Evolutionary conservation across 2,888 invertebrate genomes (phyloP), one percentile per base, ranked within the genome.

Genomic region (Hydrotaea diabolus): DNA sequence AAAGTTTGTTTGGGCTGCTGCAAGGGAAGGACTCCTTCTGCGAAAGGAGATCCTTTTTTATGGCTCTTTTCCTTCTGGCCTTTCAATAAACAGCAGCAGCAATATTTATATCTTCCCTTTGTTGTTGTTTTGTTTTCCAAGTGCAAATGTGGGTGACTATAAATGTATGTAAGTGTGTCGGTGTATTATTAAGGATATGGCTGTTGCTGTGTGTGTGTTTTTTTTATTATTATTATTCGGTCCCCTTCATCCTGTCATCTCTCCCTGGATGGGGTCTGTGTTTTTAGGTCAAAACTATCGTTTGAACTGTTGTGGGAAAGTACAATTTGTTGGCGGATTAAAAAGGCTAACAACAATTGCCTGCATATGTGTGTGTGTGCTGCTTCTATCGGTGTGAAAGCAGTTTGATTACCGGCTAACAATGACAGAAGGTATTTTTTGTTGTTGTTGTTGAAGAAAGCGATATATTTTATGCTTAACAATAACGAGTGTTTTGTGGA

Each of bases 241-340:
- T 57, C 62, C 62, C n/a, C n/a, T 62, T n/a, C 62, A 62, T 31
- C 36, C 62, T 62, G 62, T 62, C 31, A 31, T 31, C 55, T 8
- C 0, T 19, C 55, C 19, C 0, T 19, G 3, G 31, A 8, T 62
- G 15, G 11, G 55, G 15, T 36, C 17, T 64, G 7, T 64, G 7
- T 64, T 36, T 64, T 64, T 64, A 43, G 73, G 73, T 73, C 73
- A 73, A 19, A 39, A 73, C n/a, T 57, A 73, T 39, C 21, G 43
- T 57, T 73, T 43, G 49, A 59, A 73, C 73, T 73, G 57, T 57
- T 39, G 39, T 15, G 21, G 21, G 39, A 43, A 57, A 36, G 39
- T 57, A 43, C 21, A 15, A 39, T 39, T 73, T 21, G 55, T 31
- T 31, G 17, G n/a, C 15, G 13, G 43, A 8, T 11, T 59, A 26